Base-by-base conservation (phyloP, 2,797 vertebrate genomes). In the Linurgus olivaceus region DNA sequence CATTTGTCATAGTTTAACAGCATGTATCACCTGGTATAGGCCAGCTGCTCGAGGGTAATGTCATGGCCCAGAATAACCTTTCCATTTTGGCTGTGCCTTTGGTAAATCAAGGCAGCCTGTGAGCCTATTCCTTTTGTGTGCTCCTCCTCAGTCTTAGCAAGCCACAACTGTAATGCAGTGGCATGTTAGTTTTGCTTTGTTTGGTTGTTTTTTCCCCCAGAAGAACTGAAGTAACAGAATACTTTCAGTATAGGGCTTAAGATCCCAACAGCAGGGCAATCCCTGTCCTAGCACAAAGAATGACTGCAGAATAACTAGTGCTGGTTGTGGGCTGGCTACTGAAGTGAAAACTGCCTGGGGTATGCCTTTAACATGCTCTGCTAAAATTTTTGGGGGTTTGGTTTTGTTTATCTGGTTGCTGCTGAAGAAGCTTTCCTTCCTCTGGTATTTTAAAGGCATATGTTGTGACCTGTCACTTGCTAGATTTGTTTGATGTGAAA, bases 351-450 rank as follows among this genome's bases (percentile, higher is more conserved):
- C 65, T 70, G 57, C 68, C 48, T 28, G 6, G 12, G 24, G 8
- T 29, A 6, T 9, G 24, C 33, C 12, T 2, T 7, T 31, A 38
- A n/a, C 21, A 4, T 0, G 1, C 37, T 52, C 66, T 54, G 19
- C 38, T 74, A 52, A 84, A 66, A 86, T 44, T 25, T 57, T 21
- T 1, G 1, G 28, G 16, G 31, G 5, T 18, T 92, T 67, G n/a
- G 38, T 55, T 84, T 78, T 45, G 59, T 86, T 86, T 79, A 33
- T 65, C n/a, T 35, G 35, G 24, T 13, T 66, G 89, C 88, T 87
- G 77, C 74, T 92, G 84, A 85, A 85, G 94, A 77, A 96, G 80
- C 81, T 96, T 77, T 94, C 31, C 47, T 86, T 75, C 50, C 33
- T 28, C 62, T 31, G 38, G 58, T 81, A 74, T 81, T 93, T 78